Percentiles rank a stretch among this genome's conserved stretches.
Conservation (phyloP, 1,140 invertebrate genomes). For the Drusus annulatus region DNA sequence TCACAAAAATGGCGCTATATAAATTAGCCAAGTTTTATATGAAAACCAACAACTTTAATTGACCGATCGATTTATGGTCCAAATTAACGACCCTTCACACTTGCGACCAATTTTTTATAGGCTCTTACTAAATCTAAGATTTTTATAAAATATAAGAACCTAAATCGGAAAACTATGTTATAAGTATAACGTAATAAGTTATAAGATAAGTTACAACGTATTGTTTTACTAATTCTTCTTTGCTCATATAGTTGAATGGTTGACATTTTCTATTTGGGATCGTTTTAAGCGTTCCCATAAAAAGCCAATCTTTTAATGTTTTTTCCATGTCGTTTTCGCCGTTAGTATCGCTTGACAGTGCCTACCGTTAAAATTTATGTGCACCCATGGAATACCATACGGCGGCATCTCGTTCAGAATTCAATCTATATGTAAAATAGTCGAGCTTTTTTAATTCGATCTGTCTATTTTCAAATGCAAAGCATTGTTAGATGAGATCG, state of each 20-base stretch:
- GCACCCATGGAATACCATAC: neutral
- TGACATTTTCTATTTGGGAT: neutral
- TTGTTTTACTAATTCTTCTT: neutral
- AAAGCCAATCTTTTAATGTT: neutral
- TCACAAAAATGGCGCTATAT: too few species aligned
- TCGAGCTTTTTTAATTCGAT: neutral
- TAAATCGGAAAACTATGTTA: too few species aligned
- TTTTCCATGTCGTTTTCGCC: neutral
- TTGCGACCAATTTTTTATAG: too few species aligned
- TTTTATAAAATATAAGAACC: too few species aligned
- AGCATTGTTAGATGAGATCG: neutral
- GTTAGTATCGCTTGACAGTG: slow-evolving; percentile 7
- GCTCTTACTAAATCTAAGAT: too few species aligned
- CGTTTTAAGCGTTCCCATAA: slow-evolving; percentile 7
- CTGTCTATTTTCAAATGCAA: neutral
- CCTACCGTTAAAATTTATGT: slow-evolving; percentile 25
- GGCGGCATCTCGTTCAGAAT: neutral
- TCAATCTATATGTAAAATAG: slow-evolving; percentile 29
- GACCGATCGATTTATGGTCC: too few species aligned
- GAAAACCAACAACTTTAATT: too few species aligned
- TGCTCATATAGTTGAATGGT: neutral
- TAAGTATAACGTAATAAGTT: too few species aligned
- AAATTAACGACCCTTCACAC: too few species aligned
- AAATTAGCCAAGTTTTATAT: too few species aligned
- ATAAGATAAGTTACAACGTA: too few species aligned